Conservation (phyloP, 2,113 vertebrate species). For the Phainopepla nitens region DNA sequence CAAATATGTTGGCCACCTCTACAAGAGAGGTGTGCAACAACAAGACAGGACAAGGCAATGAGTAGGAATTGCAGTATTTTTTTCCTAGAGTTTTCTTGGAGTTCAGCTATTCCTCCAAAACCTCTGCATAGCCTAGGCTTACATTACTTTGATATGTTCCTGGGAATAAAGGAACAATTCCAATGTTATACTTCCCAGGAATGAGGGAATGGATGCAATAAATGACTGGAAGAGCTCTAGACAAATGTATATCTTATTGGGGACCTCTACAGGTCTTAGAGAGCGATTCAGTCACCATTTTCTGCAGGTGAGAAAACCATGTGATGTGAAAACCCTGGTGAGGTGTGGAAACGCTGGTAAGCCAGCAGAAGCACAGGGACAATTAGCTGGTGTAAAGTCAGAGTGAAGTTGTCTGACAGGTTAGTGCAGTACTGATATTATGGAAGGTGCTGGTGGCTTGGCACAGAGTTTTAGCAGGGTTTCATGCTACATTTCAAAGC, state of each 20-base stretch:
- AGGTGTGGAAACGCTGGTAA: neutral
- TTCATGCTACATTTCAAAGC: neutral
- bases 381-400: neutral
- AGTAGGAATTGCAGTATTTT: neutral
- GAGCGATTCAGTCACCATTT: neutral
- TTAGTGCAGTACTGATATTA: neutral
- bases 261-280: neutral
- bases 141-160: neutral
- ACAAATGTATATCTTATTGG: accelerated
- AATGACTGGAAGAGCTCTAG: neutral
- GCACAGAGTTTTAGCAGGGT: neutral
- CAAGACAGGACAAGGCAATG: neutral
- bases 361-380: neutral
- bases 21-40: neutral
- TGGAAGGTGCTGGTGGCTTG: neutral
- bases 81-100: neutral
- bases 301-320: neutral
- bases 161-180: neutral
- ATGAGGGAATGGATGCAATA: neutral
- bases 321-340: neutral
- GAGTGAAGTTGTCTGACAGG: neutral
- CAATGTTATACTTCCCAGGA: neutral
- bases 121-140: neutral
- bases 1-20: neutral
- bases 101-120: neutral